Percentiles rank a stretch among this genome's conserved stretches.
These are phyloP conservation scores for Callinectes sapidus DNA, from an alignment of 2,888 invertebrate species.

Conservation along the genomic window DNA sequence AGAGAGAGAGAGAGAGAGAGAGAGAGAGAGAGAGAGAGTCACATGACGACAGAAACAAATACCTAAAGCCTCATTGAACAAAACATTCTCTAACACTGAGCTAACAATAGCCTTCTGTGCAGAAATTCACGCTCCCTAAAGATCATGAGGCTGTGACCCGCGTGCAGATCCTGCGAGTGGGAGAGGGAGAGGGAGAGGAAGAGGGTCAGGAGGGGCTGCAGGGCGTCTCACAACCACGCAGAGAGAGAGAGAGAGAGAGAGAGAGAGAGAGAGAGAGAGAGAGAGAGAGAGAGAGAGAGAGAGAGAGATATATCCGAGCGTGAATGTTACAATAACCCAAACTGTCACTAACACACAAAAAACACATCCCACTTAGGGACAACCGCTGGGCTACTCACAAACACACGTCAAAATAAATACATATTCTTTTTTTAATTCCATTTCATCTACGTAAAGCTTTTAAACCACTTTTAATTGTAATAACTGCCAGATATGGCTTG, in stretches of 20 bases:
- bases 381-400: constrained; percentile 29
- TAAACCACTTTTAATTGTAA: not conserved
- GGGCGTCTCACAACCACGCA: constrained; percentile 12
- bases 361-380: constrained; percentile 5
- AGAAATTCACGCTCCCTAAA: not conserved
- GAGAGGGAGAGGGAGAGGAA: constrained; percentile 5
- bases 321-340: constrained; percentile 22
- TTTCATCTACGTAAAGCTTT: constrained; percentile 34
- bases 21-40: constrained; percentile 52
- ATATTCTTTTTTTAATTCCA: not conserved
- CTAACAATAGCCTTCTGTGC: not conserved
- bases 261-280: constrained; percentile 47
- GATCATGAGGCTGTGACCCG: not conserved
- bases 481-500: not conserved
- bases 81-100: not conserved
- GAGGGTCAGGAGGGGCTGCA: not conserved
- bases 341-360: constrained; percentile 17
- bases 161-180: not conserved
- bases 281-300: constrained; percentile 51
- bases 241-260: constrained; percentile 44
- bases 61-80: constrained; percentile 1
- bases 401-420: constrained; percentile 18
- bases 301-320: constrained; percentile 41
- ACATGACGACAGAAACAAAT: not conserved
- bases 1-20: constrained; percentile 46